A percentile compares a stretch with the other conserved stretches of the same genome.
phyloP scores from a whole-genome alignment of 1,140 invertebrate genomes.

The Himalopsyche phryganea region DNA sequence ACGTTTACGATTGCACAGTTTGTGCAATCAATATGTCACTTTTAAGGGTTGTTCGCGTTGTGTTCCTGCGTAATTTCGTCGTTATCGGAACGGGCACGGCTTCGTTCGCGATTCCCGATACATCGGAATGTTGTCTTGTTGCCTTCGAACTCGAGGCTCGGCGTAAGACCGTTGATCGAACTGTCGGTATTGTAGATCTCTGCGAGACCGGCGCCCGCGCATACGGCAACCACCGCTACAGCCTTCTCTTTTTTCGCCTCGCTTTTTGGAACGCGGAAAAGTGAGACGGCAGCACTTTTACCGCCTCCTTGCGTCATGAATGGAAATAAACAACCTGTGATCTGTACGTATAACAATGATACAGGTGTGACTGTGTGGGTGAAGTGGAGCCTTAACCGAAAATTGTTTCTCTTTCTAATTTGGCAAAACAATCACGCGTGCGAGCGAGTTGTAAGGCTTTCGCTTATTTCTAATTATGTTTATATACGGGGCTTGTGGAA shows the following conservation, averaged over 20 bases:
- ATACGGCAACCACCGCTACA: neutral
- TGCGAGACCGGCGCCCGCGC: conserved; percentile 1
- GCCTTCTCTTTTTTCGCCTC: neutral
- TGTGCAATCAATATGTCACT: too few relatives aligned
- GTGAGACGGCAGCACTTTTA: conserved; percentile 1
- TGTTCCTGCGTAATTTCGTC: too few relatives aligned
- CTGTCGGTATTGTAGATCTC: conserved; percentile 29
- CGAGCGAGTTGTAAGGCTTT: conserved; percentile 1
- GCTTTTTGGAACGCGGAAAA: neutral
- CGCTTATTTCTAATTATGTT: neutral
- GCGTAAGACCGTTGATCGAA: conserved; percentile 33
- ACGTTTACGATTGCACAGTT: too few relatives aligned
- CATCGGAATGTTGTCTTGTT: conserved; percentile 27
- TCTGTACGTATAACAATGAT: neutral
- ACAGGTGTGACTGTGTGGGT: conserved; percentile 19
- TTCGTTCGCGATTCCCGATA: neutral
- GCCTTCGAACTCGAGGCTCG: conserved; percentile 24
- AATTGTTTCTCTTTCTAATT: neutral
- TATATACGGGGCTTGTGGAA: neutral
- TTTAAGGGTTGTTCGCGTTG: too few relatives aligned
- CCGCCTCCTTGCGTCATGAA: conserved; percentile 9
- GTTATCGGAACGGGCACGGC: too few relatives aligned
- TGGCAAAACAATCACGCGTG: neutral
- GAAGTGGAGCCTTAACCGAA: neutral
- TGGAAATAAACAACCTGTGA: conserved; percentile 14